phyloP scores from a whole-genome alignment of 2,797 vertebrate genomes.

The Enteromius unitaeniatus region DNA sequence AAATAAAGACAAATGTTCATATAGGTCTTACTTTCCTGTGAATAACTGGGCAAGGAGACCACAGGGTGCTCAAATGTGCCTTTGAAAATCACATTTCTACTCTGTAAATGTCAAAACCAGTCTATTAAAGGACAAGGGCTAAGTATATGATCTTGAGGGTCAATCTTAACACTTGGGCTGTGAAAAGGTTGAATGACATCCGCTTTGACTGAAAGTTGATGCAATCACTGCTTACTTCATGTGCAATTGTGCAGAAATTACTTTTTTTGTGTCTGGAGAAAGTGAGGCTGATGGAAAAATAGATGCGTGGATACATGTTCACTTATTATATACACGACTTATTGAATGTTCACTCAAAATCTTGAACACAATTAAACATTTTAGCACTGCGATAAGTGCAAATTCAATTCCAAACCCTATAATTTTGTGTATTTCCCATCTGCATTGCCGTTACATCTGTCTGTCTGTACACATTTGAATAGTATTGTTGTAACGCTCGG shows the following conservation, averaged over 20 bases:
- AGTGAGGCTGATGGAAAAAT: conserved; percentile 9
- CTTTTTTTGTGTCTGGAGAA: neutral
- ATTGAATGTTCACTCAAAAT: neutral
- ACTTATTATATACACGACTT: neutral
- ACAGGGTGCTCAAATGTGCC: conserved; percentile 26
- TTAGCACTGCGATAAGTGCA: neutral
- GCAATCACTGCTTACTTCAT: conserved; percentile 22
- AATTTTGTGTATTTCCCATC: neutral
- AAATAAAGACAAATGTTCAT: conserved; percentile 53
- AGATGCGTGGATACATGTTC: neutral
- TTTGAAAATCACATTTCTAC: conserved; percentile 54
- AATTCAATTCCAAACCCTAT: neutral
- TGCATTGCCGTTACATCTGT: neutral
- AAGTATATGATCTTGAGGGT: conserved; percentile 54
- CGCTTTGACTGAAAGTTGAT: conserved; percentile 43
- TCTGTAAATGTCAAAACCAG: conserved; percentile 63
- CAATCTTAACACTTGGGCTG: conserved; percentile 48
- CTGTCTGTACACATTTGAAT: neutral
- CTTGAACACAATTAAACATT: neutral
- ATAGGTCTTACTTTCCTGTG: conserved; percentile 41
- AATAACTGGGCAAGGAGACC: conserved; percentile 43
- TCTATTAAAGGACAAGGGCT: conserved; percentile 56
- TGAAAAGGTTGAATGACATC: conserved; percentile 50
- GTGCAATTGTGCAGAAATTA: conserved; percentile 3
- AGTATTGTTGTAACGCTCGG: too few species aligned